A percentile compares a stretch with the other conserved stretches of the same genome.
phyloP scores from a whole-genome alignment of 2,888 invertebrate genomes.

The Tuberolachnus salignus region DNA sequence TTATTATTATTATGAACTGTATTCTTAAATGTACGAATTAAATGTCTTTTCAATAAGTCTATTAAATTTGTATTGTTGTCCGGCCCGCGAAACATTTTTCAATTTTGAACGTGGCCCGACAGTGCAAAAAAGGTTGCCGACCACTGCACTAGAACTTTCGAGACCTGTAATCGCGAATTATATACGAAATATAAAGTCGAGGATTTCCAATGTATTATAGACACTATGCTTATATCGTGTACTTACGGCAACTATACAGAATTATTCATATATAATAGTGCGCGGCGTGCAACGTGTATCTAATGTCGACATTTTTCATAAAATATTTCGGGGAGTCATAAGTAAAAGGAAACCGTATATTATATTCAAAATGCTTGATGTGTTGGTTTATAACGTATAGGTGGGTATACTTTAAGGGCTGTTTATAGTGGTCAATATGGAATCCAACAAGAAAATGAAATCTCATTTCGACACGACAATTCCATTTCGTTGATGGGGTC shows the following conservation, averaged over 20 bases:
- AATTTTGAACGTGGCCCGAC: neutral
- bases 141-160: neutral
- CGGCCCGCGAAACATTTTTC: neutral
- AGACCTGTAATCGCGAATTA: too few relatives aligned
- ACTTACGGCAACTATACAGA: neutral
- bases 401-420: conserved; percentile 9
- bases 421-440: conserved; percentile 48
- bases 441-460: conserved; percentile 43
- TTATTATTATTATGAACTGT: too few relatives aligned
- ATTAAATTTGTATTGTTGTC: neutral
- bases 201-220: too few relatives aligned
- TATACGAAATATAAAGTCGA: too few relatives aligned
- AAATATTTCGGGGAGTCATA: conserved; percentile 22
- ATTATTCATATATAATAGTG: neutral
- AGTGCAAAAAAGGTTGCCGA: neutral
- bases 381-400: neutral
- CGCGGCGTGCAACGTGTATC: neutral
- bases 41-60: too few relatives aligned
- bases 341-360: neutral
- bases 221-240: neutral
- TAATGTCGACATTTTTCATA: neutral
- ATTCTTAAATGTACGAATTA: too few relatives aligned
- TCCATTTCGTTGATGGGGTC: conserved; percentile 48
- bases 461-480: conserved; percentile 55
- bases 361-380: neutral